Conservation (phyloP, 2,797 vertebrate genomes). For the Oreortyx pictus region DNA sequence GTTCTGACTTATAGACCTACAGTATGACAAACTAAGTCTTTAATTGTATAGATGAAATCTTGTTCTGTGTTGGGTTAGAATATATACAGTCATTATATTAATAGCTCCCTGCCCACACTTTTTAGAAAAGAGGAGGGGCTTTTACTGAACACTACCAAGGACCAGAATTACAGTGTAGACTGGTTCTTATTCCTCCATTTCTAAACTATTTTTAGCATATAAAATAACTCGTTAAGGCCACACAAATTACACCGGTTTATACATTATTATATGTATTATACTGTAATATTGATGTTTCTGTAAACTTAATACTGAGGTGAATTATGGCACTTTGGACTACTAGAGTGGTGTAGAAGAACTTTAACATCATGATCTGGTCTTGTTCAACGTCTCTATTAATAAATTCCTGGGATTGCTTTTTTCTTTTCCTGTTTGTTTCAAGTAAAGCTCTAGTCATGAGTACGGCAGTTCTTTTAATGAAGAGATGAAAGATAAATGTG, state of each 20-base stretch:
- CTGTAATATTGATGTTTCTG: accelerated
- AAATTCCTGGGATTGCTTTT: not conserved
- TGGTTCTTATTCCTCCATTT: not conserved
- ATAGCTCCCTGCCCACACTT: accelerated
- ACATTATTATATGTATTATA: not conserved
- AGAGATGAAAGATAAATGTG: not conserved
- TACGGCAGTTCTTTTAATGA: not conserved
- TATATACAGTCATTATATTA: too few relatives aligned
- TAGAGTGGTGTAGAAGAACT: not conserved
- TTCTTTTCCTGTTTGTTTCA: not conserved
- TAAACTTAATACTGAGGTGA: not conserved
- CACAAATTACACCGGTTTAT: not conserved
- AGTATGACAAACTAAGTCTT: not conserved
- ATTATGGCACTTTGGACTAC: not conserved
- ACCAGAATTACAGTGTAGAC: not conserved
- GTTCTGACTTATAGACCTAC: not conserved
- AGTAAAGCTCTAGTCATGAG: not conserved
- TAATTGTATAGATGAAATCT: not conserved
- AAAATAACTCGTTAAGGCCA: not conserved
- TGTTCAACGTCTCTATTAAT: not conserved
- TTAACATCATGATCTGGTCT: not conserved
- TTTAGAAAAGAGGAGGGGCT: not conserved
- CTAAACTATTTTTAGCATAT: not conserved
- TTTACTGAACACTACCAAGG: not conserved
- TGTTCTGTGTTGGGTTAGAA: not conserved